Conservation (phyloP, 1,140 invertebrate species). For the Heliconius nattereri region DNA sequence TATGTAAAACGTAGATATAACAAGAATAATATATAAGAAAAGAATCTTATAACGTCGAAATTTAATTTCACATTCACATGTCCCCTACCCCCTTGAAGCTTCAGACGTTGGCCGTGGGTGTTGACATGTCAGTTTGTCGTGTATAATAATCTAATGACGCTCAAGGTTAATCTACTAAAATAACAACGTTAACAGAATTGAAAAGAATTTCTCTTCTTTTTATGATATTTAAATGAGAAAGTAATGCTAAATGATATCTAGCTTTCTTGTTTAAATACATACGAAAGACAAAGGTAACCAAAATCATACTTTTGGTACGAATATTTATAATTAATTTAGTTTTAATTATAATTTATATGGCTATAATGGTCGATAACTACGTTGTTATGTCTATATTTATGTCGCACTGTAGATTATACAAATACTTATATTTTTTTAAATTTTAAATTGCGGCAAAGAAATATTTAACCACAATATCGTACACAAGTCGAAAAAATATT, state of each 20-base stretch:
- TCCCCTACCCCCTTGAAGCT: slow-evolving; percentile 5
- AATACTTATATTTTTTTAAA: too few relatives aligned
- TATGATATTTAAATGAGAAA: background rate
- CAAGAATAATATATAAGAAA: background rate
- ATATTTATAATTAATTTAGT: too few relatives aligned
- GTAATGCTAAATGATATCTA: background rate
- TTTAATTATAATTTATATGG: too few relatives aligned
- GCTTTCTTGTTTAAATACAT: background rate
- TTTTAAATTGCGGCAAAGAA: too few relatives aligned
- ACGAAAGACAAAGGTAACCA: background rate
- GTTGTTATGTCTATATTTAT: too few relatives aligned
- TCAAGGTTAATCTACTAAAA: slow-evolving; percentile 31
- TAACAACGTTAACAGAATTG: slow-evolving; percentile 2
- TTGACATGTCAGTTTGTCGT: slow-evolving; percentile 37
- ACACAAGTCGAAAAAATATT: background rate
- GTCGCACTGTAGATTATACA: too few relatives aligned
- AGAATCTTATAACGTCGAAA: background rate
- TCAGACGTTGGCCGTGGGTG: slow-evolving; percentile 32
- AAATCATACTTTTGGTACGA: too few relatives aligned
- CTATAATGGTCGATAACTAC: too few relatives aligned
- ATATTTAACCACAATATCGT: too few relatives aligned
- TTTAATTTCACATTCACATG: background rate
- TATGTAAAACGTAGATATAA: too few relatives aligned
- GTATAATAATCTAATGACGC: slow-evolving; percentile 24
- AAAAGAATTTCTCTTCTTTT: background rate